Percentiles rank a stretch among this genome's conserved stretches.
Conservation (phyloP, 2,113 vertebrate genomes). For the Myrmecobius fasciatus region DNA sequence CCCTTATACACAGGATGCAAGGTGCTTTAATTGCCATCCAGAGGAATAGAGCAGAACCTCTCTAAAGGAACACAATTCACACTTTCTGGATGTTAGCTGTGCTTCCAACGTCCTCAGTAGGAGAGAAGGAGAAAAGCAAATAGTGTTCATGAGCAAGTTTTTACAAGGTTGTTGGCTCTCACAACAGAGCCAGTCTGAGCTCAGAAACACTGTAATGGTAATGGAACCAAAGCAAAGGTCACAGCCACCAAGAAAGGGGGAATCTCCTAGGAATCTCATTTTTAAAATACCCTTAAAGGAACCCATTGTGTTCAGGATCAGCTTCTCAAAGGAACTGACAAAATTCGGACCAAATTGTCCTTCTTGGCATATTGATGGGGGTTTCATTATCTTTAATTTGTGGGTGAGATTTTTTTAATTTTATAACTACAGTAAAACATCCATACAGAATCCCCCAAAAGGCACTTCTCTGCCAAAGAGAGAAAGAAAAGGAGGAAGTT, state of each 20-base stretch:
- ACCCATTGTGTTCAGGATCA: background rate
- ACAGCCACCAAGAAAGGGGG: background rate
- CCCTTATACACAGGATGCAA: background rate
- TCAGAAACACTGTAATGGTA: background rate
- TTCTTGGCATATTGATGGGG: background rate
- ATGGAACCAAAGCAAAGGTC: background rate
- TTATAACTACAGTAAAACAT: background rate
- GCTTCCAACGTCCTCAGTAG: background rate
- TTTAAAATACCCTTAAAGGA: background rate
- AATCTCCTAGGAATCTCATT: background rate
- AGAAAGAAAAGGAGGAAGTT: background rate
- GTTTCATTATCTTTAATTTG: background rate
- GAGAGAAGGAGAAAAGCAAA: background rate
- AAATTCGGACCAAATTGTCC: background rate
- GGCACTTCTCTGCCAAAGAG: background rate
- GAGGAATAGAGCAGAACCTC: background rate
- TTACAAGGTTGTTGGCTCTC: background rate
- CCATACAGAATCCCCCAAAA: background rate
- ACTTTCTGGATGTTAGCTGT: background rate
- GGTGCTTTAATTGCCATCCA: background rate
- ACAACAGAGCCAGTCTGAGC: background rate
- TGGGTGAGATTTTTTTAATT: background rate
- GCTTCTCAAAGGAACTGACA: background rate
- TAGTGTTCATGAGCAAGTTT: background rate
- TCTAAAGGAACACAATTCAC: background rate